Evolutionary conservation across 2,797 vertebrate species (phyloP).

Genomic region (Danio tinwini): DNA sequence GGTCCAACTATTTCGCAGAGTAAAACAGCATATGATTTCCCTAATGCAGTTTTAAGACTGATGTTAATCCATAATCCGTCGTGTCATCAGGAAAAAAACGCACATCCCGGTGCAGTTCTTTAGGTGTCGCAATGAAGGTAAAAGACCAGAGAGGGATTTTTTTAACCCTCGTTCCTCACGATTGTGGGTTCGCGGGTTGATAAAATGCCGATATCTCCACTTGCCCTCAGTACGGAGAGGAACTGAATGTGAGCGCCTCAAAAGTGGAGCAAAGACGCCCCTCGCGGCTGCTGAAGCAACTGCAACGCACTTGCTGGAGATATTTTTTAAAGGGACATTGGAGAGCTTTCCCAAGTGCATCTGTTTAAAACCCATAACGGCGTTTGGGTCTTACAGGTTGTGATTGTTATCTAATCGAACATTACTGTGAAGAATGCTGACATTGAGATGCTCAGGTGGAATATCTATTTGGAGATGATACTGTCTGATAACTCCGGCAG

Average conservation of each 20-base stretch:
- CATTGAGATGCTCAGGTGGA: neutral
- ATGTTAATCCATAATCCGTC: conserved; percentile 84
- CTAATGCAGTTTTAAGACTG: conserved; percentile 81
- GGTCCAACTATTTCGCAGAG: conserved; percentile 80
- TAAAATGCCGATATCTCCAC: conserved; percentile 82
- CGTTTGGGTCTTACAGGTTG: neutral
- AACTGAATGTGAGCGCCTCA: conserved; percentile 75
- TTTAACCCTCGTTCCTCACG: conserved; percentile 77
- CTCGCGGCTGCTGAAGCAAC: conserved; percentile 81
- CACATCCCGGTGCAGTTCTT: conserved; percentile 73
- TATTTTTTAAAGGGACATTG: conserved; percentile 72
- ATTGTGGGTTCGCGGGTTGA: conserved; percentile 83
- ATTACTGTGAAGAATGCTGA: neutral
- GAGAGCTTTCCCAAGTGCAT: conserved; percentile 44
- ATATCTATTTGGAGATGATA: conserved; percentile 2
- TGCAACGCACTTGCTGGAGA: conserved; percentile 61
- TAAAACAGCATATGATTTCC: conserved; percentile 76
- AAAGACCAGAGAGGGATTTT: conserved; percentile 53
- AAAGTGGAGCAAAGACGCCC: conserved; percentile 92
- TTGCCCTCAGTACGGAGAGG: conserved; percentile 75
- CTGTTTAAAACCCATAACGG: conserved; percentile 15
- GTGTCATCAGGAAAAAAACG: conserved; percentile 73
- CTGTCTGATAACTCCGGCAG: neutral
- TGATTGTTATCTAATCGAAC: neutral
- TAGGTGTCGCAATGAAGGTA: conserved; percentile 63